Evolutionary conservation across 2,113 vertebrate species (phyloP).

Genomic region (Tiliqua scincoides): DNA sequence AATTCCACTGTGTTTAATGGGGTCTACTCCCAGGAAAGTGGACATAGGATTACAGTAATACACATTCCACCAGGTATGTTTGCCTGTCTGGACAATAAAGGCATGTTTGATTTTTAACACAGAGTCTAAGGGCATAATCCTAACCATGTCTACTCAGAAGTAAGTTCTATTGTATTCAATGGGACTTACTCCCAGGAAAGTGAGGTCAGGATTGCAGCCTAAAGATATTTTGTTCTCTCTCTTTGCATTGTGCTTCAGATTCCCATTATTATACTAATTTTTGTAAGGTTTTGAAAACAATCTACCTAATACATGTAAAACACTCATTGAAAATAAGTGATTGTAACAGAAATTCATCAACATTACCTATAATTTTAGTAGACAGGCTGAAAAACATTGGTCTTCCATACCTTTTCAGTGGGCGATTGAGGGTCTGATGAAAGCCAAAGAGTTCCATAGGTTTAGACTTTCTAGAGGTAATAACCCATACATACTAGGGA

Average conservation of each 20-base stretch:
- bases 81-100: neutral
- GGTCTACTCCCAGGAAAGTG: too few relatives aligned
- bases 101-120: neutral
- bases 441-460: neutral
- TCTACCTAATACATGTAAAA: neutral
- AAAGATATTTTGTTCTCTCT: neutral
- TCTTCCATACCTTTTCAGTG: neutral
- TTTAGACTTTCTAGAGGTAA: neutral
- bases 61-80: neutral
- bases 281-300: neutral
- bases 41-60: too few relatives aligned
- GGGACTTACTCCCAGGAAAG: too few relatives aligned
- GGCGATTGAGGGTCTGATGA: neutral
- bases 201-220: too few relatives aligned
- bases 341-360: neutral
- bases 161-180: too few relatives aligned
- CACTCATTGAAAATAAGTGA: neutral
- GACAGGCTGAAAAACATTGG: neutral
- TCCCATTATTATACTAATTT: neutral
- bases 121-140: too few relatives aligned
- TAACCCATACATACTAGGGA: neutral
- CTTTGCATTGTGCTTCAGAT: neutral
- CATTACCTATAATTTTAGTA: neutral
- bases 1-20: too few relatives aligned
- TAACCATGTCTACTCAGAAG: too few relatives aligned